These are phyloP conservation scores for Ovis aries DNA, from an alignment of 2,113 vertebrate genomes.

Conservation along the genomic window DNA sequence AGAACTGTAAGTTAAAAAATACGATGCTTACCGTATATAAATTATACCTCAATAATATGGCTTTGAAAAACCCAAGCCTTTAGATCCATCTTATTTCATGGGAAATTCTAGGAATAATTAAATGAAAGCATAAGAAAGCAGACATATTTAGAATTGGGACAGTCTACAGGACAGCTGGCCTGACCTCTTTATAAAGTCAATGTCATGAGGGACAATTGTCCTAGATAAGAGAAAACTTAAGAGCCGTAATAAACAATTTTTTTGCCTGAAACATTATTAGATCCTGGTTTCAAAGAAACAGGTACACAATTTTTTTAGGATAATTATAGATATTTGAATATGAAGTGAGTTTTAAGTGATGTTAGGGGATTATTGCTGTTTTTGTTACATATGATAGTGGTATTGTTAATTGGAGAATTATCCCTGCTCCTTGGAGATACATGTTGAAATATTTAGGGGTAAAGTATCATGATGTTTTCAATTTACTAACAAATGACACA, in stretches of 20 bases:
- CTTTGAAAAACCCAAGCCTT: background rate
- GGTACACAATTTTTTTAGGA: background rate
- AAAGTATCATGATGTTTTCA: background rate
- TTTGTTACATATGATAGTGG: slow-evolving; percentile 9
- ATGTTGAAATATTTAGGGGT: background rate
- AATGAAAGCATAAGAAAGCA: background rate
- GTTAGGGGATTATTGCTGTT: background rate
- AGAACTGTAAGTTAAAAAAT: background rate
- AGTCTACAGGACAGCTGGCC: background rate
- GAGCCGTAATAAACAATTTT: background rate
- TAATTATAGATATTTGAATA: slow-evolving; percentile 31
- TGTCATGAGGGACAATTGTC: background rate
- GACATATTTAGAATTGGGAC: background rate
- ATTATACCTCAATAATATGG: background rate
- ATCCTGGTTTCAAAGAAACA: slow-evolving; percentile 1
- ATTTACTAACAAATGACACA: background rate
- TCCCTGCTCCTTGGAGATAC: background rate
- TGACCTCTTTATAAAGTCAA: background rate
- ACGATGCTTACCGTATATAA: background rate
- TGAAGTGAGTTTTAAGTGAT: slow-evolving; percentile 30
- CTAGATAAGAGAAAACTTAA: background rate
- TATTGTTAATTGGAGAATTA: slow-evolving; percentile 2
- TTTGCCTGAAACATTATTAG: background rate
- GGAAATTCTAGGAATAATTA: background rate
- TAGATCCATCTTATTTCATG: background rate